Evolutionary conservation across 1,140 invertebrate genomes (phyloP).

Genomic region (Saccostrea glomerata): DNA sequence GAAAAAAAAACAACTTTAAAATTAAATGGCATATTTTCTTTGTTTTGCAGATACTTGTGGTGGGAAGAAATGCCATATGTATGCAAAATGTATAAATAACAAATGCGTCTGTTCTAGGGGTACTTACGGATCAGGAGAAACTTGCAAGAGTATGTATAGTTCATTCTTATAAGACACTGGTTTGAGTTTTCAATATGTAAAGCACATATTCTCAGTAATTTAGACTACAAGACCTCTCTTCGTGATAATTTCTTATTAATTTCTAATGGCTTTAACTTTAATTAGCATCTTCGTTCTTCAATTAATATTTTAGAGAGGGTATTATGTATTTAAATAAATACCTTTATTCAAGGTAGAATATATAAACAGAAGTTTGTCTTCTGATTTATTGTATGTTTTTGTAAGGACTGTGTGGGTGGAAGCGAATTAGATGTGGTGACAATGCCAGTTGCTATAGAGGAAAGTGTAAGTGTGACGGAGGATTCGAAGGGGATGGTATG

Average conservation of each 20-base stretch:
- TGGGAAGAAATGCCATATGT: conserved; percentile 45
- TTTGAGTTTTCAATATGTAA: too few species aligned
- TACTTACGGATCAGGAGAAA: conserved; percentile 11
- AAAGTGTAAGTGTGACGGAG: conserved; percentile 35
- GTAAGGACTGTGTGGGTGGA: neutral
- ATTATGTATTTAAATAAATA: too few species aligned
- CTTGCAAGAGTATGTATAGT: neutral
- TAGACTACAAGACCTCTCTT: too few species aligned
- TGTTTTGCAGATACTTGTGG: conserved; percentile 48
- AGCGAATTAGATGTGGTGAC: neutral
- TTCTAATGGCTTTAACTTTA: too few species aligned
- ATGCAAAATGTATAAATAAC: conserved; percentile 35
- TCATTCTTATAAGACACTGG: too few species aligned
- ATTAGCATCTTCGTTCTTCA: too few species aligned
- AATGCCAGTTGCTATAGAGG: conserved; percentile 5
- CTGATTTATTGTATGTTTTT: neutral
- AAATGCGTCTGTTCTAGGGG: conserved; percentile 40
- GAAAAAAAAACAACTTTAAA: too few species aligned
- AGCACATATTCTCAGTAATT: too few species aligned
- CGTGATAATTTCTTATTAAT: too few species aligned
- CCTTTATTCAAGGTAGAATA: too few species aligned
- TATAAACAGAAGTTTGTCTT: neutral
- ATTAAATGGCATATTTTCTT: neutral
- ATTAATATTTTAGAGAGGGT: too few species aligned
- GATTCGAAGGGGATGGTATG: conserved; percentile 32